Percentiles rank a stretch among this genome's conserved stretches.
Conservation (phyloP, 2,888 invertebrate genomes). For the Synanthedon andrenaeformis region DNA sequence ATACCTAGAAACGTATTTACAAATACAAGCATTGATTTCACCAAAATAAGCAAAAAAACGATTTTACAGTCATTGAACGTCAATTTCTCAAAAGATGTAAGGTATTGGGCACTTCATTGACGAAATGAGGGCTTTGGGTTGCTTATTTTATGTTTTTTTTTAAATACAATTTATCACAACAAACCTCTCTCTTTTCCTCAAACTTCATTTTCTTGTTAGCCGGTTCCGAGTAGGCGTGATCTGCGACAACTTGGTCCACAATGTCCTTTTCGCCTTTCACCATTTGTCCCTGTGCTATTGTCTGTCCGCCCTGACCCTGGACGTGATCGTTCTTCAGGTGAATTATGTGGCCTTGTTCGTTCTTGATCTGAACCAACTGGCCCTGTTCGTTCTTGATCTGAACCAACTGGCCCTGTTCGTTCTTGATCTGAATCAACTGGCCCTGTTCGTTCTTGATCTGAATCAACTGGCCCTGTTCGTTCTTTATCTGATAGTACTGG, state of each 20-base stretch:
- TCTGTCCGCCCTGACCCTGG: constrained; percentile 12
- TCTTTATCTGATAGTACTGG: constrained; percentile 56
- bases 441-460: constrained; percentile 59
- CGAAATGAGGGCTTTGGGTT: no score
- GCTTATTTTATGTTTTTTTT: no score
- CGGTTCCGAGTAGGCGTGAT: constrained; percentile 55
- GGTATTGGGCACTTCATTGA: no score
- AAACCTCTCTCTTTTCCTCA: constrained; percentile 46
- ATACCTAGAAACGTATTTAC: no score
- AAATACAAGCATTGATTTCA: neutral
- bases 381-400: constrained; percentile 34
- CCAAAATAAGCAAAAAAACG: neutral
- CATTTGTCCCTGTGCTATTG: constrained; percentile 12
- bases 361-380: constrained; percentile 55
- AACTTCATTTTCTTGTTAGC: constrained; percentile 45
- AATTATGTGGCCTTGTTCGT: constrained; percentile 35
- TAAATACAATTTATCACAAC: no score
- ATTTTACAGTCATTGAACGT: neutral
- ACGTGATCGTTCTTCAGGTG: neutral
- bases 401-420: constrained; percentile 35
- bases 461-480: constrained; percentile 56
- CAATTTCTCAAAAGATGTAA: neutral
- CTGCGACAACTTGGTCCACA: constrained; percentile 33
- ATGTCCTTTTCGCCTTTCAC: constrained; percentile 35
- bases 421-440: constrained; percentile 56